Conservation (phyloP, 2,797 vertebrate genomes). For the Onychomys torridus region DNA sequence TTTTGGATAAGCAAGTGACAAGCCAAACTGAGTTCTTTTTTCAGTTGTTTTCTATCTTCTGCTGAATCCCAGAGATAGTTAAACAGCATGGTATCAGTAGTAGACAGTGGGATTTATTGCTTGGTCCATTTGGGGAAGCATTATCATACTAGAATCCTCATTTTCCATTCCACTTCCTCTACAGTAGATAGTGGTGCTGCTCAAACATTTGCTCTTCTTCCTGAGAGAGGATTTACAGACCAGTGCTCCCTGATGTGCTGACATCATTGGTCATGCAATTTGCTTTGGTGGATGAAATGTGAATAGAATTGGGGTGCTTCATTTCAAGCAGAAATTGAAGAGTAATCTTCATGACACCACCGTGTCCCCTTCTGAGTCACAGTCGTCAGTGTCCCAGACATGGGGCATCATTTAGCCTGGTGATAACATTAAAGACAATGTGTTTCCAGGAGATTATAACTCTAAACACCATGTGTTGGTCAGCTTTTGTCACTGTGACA, state of each 20-base stretch:
- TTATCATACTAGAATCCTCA: not conserved
- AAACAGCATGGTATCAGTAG: not conserved
- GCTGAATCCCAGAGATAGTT: not conserved
- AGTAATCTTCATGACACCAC: not conserved
- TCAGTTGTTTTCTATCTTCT: not conserved
- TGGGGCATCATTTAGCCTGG: not conserved
- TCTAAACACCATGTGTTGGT: not conserved
- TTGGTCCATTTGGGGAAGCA: not conserved
- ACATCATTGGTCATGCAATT: not conserved
- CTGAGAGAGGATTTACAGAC: not conserved
- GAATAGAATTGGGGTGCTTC: not conserved
- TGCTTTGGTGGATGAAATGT: not conserved
- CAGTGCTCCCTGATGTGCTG: not conserved
- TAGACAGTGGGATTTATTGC: not conserved
- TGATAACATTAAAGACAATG: not conserved
- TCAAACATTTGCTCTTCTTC: not conserved
- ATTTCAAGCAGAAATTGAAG: not conserved
- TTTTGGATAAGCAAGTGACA: not conserved
- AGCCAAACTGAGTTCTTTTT: not conserved
- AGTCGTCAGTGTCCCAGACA: not conserved
- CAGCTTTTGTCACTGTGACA: not conserved
- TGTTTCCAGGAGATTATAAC: not conserved
- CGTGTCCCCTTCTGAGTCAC: not conserved
- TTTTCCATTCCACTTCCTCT: not conserved
- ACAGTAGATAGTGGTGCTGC: not conserved